Conservation (phyloP, 2,888 invertebrate species). For the Erebia ligea region DNA sequence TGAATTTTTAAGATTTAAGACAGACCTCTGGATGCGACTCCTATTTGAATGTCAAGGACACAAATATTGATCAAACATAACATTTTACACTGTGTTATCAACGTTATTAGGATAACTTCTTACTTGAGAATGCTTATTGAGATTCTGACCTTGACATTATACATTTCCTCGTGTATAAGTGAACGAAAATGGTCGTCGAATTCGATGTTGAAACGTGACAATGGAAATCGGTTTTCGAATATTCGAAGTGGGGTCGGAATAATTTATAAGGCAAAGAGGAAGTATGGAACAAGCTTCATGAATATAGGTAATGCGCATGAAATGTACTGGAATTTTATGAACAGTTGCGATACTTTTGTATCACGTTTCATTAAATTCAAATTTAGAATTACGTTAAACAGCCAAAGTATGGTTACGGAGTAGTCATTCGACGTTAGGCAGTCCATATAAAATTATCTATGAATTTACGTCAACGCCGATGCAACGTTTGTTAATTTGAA, state of each 20-base stretch:
- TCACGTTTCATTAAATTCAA: too few species aligned
- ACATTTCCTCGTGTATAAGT: constrained; percentile 39
- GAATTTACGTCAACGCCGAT: too few species aligned
- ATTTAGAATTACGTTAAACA: too few species aligned
- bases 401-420: too few species aligned
- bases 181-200: neutral
- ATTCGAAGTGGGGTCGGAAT: constrained; percentile 61
- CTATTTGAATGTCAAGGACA: constrained; percentile 76
- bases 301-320: constrained; percentile 37
- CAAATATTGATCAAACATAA: constrained; percentile 69
- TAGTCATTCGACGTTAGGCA: too few species aligned
- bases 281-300: constrained; percentile 52
- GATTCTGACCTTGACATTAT: constrained; percentile 39
- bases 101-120: constrained; percentile 18
- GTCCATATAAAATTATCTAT: too few species aligned
- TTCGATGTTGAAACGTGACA: constrained; percentile 56
- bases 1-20: constrained; percentile 61
- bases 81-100: constrained; percentile 33
- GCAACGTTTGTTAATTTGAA: neutral
- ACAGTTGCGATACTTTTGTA: neutral
- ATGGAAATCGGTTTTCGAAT: constrained; percentile 58
- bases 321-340: neutral
- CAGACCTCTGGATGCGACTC: constrained; percentile 51
- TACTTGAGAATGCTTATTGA: constrained; percentile 7
- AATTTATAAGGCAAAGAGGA: constrained; percentile 71